Evolutionary conservation across 1,140 invertebrate species (phyloP), one percentile per base, ranked within the genome.

Genomic region (Zaprionus taronus): DNA sequence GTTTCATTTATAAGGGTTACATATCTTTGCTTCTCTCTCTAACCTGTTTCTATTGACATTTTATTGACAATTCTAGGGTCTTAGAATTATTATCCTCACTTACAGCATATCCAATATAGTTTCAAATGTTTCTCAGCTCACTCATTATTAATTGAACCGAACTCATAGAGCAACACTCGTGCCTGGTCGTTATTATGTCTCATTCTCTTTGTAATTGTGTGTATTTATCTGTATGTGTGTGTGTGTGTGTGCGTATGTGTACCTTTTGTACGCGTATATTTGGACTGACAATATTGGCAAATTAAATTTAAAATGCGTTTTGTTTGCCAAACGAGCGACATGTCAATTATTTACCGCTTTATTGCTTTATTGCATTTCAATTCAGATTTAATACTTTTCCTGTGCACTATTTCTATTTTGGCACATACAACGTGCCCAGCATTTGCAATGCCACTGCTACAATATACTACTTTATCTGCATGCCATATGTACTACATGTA

Each of bases 261-360:
- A 47, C 14, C 7, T 17, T 67, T 36, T 60, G 26, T 68, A 38
- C 57, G 34, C 47, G 31, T 24, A 63, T 72, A 76, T 65, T 66
- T 75, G 72, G 51, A 41, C 34, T 47, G 34, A 75, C 67, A 75
- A 75, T 71, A 75, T 75, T 75, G 67, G 63, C 57, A 72, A 73
- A 89, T 81, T 89, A 74, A 75, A 87, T 75, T 86, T 72, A 56
- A 83, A 83, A 80, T 81, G 65, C 73, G 64, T 69, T 89, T 87
- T 89, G 83, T 87, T 87, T 87, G 78, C 61, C 67, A 61, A 75
- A 62, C 49, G 66, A 34, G 72, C 70, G 71, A 83, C 73, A 84
- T 87, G 83, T 87, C 83, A 89, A 87, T 87, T 87, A 87, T 83
- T 81, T 64, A 87, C 66, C 83, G 62, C 79, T 87, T 87, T 83